A percentile compares a stretch with the other conserved stretches of the same genome.
Evolutionary conservation across 1,140 invertebrate genomes (phyloP).

Genomic region (Ceratosolen solmsi): DNA sequence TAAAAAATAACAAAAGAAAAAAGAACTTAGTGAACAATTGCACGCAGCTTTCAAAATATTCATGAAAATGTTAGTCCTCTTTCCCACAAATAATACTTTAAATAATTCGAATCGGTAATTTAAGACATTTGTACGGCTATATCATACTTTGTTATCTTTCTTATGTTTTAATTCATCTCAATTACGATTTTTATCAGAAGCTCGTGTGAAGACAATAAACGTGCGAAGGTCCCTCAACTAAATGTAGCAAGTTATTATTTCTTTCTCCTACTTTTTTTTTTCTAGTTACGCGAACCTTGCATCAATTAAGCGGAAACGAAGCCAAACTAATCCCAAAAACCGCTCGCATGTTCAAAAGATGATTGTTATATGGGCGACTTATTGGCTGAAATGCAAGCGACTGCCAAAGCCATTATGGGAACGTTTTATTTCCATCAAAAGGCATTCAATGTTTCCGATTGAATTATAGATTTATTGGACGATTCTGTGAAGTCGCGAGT

Average conservation of each 20-base stretch:
- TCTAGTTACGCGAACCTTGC: background rate
- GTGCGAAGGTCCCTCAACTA: background rate
- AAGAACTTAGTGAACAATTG: no score
- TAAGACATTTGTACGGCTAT: no score
- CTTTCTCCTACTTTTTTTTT: background rate
- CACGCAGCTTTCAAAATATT: no score
- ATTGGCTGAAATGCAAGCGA: background rate
- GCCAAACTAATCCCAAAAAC: background rate
- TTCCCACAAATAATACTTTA: no score
- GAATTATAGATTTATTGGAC: background rate
- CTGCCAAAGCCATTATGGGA: background rate
- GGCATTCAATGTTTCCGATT: background rate
- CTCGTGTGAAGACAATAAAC: background rate
- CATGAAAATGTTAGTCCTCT: no score
- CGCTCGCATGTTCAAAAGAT: background rate
- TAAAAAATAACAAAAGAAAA: no score
- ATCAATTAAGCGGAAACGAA: background rate
- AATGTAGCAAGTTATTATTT: background rate
- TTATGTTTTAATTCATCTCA: no score
- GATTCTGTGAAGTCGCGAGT: background rate
- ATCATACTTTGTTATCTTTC: no score
- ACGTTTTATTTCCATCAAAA: background rate
- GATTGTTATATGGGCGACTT: background rate
- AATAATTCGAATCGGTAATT: no score
- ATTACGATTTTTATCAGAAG: no score